phyloP scores from a whole-genome alignment of 2,797 vertebrate species.

The Manis pentadactyla region DNA sequence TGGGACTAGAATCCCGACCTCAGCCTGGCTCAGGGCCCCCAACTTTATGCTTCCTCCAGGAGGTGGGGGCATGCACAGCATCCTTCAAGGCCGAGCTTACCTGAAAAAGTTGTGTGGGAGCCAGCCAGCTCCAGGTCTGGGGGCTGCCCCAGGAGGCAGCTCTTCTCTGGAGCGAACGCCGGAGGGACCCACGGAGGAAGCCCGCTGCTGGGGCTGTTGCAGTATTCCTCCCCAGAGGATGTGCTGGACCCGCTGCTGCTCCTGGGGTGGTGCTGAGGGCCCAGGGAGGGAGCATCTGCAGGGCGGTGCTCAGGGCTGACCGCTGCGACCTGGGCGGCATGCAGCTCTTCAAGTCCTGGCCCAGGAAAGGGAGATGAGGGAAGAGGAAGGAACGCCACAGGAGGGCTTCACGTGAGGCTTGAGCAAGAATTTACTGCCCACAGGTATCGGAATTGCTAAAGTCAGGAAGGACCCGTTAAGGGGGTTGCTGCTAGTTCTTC shows the following conservation, averaged over 20 bases:
- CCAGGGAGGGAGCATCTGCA: accelerated
- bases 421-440: neutral
- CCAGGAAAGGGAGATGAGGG: neutral
- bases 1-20: neutral
- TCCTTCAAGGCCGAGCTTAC: constrained; percentile 49
- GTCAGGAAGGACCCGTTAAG: neutral
- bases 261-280: accelerated
- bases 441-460: accelerated
- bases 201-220: neutral
- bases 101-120: constrained; percentile 17
- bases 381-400: neutral
- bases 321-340: neutral
- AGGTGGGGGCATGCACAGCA: accelerated
- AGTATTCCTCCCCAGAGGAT: constrained; percentile 45
- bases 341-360: constrained; percentile 44
- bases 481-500: neutral
- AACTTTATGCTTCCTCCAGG: neutral
- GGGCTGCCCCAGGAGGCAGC: neutral
- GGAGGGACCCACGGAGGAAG: neutral
- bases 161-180: accelerated
- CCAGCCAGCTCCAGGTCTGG: neutral
- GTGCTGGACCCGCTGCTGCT: constrained; percentile 66
- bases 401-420: neutral
- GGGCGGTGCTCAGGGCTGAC: neutral
- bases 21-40: neutral